Evolutionary conservation across 2,797 vertebrate genomes (phyloP).

Genomic region (Chromis chromis): DNA sequence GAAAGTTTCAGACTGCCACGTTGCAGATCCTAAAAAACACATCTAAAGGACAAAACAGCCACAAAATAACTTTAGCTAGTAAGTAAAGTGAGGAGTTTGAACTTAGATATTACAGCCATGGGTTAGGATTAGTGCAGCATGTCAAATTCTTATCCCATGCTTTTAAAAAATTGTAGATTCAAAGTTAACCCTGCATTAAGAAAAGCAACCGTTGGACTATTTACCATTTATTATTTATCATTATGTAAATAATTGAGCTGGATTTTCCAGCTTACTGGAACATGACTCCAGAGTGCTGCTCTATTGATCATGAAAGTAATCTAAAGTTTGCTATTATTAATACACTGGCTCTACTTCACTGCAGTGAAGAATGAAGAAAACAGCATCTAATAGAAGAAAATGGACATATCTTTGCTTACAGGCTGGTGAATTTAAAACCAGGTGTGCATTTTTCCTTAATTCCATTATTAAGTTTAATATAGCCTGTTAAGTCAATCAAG

Average conservation of each 20-base stretch:
- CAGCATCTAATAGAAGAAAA: not conserved
- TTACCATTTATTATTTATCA: slow-evolving; percentile 40
- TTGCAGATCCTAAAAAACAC: not conserved
- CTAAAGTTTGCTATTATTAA: slow-evolving; percentile 10
- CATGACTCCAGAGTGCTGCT: slow-evolving; percentile 18
- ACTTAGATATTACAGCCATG: not conserved
- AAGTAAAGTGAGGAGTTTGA: too few relatives aligned
- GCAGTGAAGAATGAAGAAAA: not conserved
- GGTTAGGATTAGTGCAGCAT: not conserved
- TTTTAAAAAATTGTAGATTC: not conserved
- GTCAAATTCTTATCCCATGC: not conserved
- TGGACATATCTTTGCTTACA: not conserved
- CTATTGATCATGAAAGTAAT: slow-evolving; percentile 48
- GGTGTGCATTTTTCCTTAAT: not conserved
- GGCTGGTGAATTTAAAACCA: not conserved
- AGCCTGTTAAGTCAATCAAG: slow-evolving; percentile 10
- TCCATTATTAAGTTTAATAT: too few relatives aligned
- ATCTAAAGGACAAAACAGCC: not conserved
- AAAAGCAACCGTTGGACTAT: not conserved
- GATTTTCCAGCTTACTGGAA: slow-evolving; percentile 39
- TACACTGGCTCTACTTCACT: slow-evolving; percentile 11
- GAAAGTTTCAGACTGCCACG: not conserved
- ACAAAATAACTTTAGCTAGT: not conserved
- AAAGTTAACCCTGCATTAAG: slow-evolving; percentile 15
- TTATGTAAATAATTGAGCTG: slow-evolving; percentile 41